Conservation (phyloP, 2,888 invertebrate genomes). For the Ceratothoa steindachneri region DNA sequence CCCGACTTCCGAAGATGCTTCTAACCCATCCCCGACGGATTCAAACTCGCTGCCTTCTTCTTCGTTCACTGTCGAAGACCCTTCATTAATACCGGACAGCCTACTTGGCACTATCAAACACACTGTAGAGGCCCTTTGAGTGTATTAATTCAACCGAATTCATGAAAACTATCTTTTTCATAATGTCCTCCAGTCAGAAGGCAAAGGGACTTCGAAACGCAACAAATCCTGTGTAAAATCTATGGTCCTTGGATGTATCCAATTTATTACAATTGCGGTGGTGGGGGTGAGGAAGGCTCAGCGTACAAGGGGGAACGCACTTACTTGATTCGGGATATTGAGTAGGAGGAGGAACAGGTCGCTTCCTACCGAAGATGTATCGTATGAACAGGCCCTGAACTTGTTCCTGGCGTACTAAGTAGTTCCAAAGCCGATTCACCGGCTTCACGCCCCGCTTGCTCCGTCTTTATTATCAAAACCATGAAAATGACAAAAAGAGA, state of each 20-base stretch:
- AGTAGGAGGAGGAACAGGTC: conserved; percentile 29
- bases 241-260: too few species aligned
- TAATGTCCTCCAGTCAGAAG: too few species aligned
- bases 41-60: conserved; percentile 20
- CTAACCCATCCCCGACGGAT: conserved; percentile 3
- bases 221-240: too few species aligned
- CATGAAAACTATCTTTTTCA: too few species aligned
- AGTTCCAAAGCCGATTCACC: conserved; percentile 78
- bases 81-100: too few species aligned
- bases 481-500: background rate
- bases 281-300: too few species aligned
- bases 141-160: too few species aligned
- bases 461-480: conserved; percentile 15
- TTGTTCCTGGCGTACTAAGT: conserved; percentile 82
- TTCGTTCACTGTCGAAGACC: background rate
- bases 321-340: conserved; percentile 34
- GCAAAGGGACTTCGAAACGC: too few species aligned
- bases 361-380: conserved; percentile 77
- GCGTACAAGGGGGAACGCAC: too few species aligned
- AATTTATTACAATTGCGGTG: too few species aligned
- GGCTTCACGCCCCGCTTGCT: conserved; percentile 51
- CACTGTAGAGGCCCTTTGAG: too few species aligned
- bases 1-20: conserved; percentile 12
- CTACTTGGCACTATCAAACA: too few species aligned
- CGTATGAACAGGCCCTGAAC: conserved; percentile 93